Evolutionary conservation across 1,140 invertebrate genomes (phyloP).

Genomic region (Ips typographus): DNA sequence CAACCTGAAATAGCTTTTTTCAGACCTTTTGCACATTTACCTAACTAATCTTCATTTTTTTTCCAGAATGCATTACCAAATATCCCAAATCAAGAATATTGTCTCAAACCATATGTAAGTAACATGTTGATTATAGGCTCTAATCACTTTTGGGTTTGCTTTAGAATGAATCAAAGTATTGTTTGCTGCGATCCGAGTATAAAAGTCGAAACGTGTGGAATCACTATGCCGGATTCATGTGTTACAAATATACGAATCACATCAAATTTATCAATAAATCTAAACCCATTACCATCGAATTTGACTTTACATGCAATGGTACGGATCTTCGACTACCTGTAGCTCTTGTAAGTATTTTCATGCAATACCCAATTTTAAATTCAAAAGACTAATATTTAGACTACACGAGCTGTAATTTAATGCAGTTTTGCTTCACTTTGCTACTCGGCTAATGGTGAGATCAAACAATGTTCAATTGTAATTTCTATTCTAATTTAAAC

Average conservation of each 20-base stretch:
- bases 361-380: too few relatives aligned
- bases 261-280: conserved; percentile 34
- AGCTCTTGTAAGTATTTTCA: conserved; percentile 21
- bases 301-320: conserved; percentile 1
- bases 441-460: conserved; percentile 10
- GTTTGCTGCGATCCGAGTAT: conserved; percentile 11
- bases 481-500: too few relatives aligned
- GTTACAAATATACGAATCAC: conserved; percentile 37
- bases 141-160: background rate
- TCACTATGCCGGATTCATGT: conserved; percentile 35
- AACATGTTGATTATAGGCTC: background rate
- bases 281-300: background rate
- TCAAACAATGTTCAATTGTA: too few relatives aligned
- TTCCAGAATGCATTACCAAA: conserved; percentile 14
- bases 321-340: conserved; percentile 9
- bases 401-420: too few relatives aligned
- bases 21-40: background rate
- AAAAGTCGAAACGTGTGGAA: conserved; percentile 30
- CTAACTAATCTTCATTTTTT: background rate
- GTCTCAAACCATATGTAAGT: conserved; percentile 3
- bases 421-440: background rate
- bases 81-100: conserved; percentile 1
- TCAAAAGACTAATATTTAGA: too few relatives aligned
- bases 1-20: background rate
- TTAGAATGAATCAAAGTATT: conserved; percentile 15